Base-by-base conservation (phyloP, 2,797 vertebrate species). In the Typhlichthys subterraneus region DNA sequence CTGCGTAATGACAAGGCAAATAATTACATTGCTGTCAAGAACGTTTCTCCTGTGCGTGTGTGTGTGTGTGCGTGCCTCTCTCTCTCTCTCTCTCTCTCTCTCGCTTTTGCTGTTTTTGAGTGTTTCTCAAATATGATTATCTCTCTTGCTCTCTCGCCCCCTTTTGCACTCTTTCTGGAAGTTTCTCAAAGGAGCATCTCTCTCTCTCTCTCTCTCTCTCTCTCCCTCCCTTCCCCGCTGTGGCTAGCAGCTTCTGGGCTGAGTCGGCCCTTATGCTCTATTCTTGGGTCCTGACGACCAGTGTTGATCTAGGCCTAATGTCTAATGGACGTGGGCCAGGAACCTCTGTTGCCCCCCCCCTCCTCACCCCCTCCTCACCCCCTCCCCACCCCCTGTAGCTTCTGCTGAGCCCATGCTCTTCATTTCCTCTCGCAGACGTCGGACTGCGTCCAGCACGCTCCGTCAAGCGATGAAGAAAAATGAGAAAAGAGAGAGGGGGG, bases 191-290 rank as follows among this genome's bases (percentile, higher is more conserved):
- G 9, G 0, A 14, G 12, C 38, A 15, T 49, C 61, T 65, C 38
- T 55, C 52, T 63, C 52, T 31, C 52, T 63, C 19, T 63, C 59
- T 52, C 23, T 63, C 53, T 46, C 17, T 45, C 48, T 51, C 33
- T 52, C 49, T 12, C 59, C 33, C 48, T 52, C 29, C 38, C 54
- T 1, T 4, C 38, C 13, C n/a, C 13, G 59, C 82, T 87, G 86
- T 63, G 88, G 86, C 82, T 82, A 69, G 86, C 75, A 73, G 77
- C 81, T 75, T 78, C 78, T 38, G 85, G 89, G 88, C 89, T 91
- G 89, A 91, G 75, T 91, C 89, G 89, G 89, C 89, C 89, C 87
- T 89, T 81, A 4, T 7, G 15, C 81, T 76, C 87, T 91, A 91
- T 89, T 90, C 87, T 76, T 73, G 87, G 87, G 82, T 66, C 82